Evolutionary conservation across 35 echinoderm and acorn worm genomes (phyloP).

Genomic region (Heliocidaris erythrogramma): DNA sequence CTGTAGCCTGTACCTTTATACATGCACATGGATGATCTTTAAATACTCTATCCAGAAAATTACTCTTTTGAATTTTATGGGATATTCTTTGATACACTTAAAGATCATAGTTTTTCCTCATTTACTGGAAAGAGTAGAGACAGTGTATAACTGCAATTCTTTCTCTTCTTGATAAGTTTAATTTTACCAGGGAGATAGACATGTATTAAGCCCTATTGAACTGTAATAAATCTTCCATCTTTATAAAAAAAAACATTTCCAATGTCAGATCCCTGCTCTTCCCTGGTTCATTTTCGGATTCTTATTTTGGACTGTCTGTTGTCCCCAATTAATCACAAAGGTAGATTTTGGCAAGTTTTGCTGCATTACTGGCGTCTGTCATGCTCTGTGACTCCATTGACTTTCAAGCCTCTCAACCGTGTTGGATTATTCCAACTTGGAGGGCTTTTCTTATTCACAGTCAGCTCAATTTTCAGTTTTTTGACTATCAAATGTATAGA

Average conservation of each 20-base stretch:
- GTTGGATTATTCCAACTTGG: not conserved
- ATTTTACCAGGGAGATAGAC: not conserved
- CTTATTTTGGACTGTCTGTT: not conserved
- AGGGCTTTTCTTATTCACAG: not conserved
- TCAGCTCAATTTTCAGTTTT: not conserved
- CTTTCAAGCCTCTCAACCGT: not conserved
- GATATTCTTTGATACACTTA: too few species aligned
- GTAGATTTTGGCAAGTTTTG: conserved; percentile 2
- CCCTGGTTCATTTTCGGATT: not conserved
- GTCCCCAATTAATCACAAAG: not conserved
- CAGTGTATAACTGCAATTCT: not conserved
- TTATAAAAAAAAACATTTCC: not conserved
- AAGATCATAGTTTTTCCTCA: not conserved
- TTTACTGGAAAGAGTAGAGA: not conserved
- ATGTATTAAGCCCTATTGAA: too few species aligned
- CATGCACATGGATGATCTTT: not conserved
- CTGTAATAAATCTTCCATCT: too few species aligned
- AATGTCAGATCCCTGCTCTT: not conserved
- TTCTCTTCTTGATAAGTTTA: not conserved
- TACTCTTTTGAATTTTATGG: not conserved
- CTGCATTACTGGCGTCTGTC: not conserved
- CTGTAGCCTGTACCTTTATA: not conserved
- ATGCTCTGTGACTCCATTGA: not conserved
- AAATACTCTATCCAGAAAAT: too few species aligned
- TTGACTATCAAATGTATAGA: not conserved